Base-by-base conservation (phyloP, 2,888 invertebrate species). In the Tribolium freemani region DNA sequence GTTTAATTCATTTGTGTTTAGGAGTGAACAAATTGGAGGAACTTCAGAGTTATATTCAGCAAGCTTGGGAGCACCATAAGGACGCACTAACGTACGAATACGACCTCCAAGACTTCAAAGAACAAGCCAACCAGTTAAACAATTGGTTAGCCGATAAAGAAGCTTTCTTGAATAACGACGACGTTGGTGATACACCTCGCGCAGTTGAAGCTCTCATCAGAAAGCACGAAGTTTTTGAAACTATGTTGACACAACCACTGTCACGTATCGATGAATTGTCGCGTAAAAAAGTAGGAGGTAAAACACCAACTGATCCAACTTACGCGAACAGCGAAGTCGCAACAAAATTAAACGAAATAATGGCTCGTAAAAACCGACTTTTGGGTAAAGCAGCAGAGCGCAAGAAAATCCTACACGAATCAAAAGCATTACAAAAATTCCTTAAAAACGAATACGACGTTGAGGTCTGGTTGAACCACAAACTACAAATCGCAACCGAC, bases 81-180 rank as follows among this genome's bases (percentile, higher is more conserved):
- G 90, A 92, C 50, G 91, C 94, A 75, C 88, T 98, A n/a, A 92
- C 93, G 46, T 88, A 97, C 88, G 95, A 94, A 0, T 94, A 94
- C 84, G 93, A 95, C 79, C 86, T 95, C 60, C 95, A 96, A 85
- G 88, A 93, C 57, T 93, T 96, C 85, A 93, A 94, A 84, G 94
- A 96, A 80, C 95, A 95, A 83, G 94, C 94, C 4, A 93, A 96
- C 78, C 94, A 96, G 87, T 93, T 96, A 0, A 97, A 98, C 79
- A 92, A 93, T 80, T 98, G 98, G 97, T 88, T 99, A 51, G 94
- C 96, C 0, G 93, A 93, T 46, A 98, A 98, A 86, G 98, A 99
- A 86, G 98, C 98, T 0, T 96, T 98, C 88, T 90, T 99, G 8
- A 96, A 97, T 85, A 98, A 98, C 82, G 97, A 98, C 77, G 98